Conservation (phyloP, 2,113 vertebrate species). For the Eulemur macaco region DNA sequence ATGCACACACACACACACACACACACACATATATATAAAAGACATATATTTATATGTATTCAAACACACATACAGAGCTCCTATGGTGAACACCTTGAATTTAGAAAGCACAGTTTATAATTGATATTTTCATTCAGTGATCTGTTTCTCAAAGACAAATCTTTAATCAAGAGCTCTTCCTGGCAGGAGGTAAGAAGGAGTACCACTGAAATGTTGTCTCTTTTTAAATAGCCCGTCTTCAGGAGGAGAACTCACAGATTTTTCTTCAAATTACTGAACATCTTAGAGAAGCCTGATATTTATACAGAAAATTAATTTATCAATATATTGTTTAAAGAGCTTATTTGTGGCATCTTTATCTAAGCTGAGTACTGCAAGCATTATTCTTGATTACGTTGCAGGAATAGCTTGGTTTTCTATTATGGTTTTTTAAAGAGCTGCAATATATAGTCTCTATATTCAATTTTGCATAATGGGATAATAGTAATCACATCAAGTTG, state of each 20-base stretch:
- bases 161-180: not conserved
- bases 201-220: not conserved
- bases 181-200: not conserved
- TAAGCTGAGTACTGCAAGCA: not conserved
- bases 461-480: conserved; percentile 34
- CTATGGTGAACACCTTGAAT: not conserved
- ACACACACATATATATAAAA: not conserved
- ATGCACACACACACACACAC: too few relatives aligned
- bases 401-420: not conserved
- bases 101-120: conserved; percentile 1
- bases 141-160: conserved; percentile 42
- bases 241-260: not conserved
- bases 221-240: conserved; percentile 4
- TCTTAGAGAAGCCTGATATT: conserved; percentile 13
- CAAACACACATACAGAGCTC: not conserved
- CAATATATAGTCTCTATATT: conserved; percentile 29
- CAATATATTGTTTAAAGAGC: not conserved
- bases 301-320: not conserved
- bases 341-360: not conserved
- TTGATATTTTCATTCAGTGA: not conserved
- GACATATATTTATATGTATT: not conserved
- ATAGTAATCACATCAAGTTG: conserved; percentile 9
- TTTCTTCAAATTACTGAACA: not conserved
- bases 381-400: conserved; percentile 46
- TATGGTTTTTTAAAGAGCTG: conserved; percentile 35